phyloP scores from a whole-genome alignment of 2,888 invertebrate genomes.

The Tanytarsus gracilentus region DNA sequence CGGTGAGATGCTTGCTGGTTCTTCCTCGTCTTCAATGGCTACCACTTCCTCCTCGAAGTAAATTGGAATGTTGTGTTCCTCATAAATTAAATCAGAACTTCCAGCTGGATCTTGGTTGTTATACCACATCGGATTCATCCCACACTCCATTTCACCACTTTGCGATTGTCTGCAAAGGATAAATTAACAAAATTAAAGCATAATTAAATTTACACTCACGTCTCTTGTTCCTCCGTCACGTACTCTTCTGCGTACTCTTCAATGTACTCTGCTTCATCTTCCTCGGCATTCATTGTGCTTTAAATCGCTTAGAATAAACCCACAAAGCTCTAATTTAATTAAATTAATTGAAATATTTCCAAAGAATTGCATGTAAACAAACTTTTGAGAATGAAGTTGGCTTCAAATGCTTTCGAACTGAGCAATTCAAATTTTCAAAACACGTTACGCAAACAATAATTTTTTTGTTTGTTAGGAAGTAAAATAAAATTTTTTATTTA shows the following conservation, averaged over 20 bases:
- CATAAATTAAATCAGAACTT: constrained; percentile 40
- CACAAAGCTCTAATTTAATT: too few species aligned
- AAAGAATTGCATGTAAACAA: too few species aligned
- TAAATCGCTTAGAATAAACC: too few species aligned
- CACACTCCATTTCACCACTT: constrained; percentile 44
- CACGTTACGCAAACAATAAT: too few species aligned
- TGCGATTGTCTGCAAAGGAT: constrained; percentile 9
- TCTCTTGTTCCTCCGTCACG: not conserved
- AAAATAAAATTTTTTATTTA: too few species aligned
- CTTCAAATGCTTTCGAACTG: too few species aligned
- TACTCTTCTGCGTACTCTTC: not conserved
- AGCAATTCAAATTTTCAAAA: too few species aligned
- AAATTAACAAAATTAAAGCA: not conserved
- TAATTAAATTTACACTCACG: not conserved
- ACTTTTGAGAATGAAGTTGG: too few species aligned
- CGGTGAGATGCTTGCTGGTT: constrained; percentile 20
- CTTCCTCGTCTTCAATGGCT: constrained; percentile 3
- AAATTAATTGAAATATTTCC: too few species aligned
- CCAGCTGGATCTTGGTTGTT: constrained; percentile 34
- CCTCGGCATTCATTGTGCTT: too few species aligned
- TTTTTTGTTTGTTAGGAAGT: too few species aligned
- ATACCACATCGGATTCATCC: constrained; percentile 56
- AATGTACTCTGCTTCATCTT: too few species aligned
- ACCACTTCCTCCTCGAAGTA: constrained; percentile 42
- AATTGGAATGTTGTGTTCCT: constrained; percentile 48